Base-by-base conservation (phyloP, 2,888 invertebrate genomes). In the Capitulum mitella region DNA sequence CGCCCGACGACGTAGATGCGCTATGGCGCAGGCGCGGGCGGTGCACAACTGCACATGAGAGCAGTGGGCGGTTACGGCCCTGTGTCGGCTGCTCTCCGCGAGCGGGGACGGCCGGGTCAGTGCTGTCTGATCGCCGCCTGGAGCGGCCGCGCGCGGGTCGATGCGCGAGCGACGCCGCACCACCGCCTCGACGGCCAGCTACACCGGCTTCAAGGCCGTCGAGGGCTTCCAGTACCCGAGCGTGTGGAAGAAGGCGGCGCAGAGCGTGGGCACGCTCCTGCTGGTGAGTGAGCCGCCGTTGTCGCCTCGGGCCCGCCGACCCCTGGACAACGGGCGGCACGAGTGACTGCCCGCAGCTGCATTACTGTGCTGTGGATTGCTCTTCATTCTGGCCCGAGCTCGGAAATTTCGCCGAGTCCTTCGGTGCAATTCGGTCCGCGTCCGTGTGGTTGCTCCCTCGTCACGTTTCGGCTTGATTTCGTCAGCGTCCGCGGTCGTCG, bases 151-250 rank as follows among this genome's bases (percentile, higher is more conserved):
- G 37, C 54, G 74, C 74, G 14, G 46, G 37, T 40, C 29, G 75
- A 70, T 34, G 43, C 46, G 43, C 29, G 58, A 61, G 46, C 43
- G 77, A 61, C 77, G 75, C 54, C n/a, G 78, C 5, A n/a, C n/a
- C n/a, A 58, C 58, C 0, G 58, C 29, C 29, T 58, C 58, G 6
- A 29, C 58, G 29, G 58, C 58, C 58, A 58, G 58, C 58, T 58
- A 58, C 58, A 58, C 58, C n/a, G 58, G 58, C 58, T 58, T 58
- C 58, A 19, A 22, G 22, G 58, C 58, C 29, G 58, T 58, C 10
- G 58, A 58, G 58, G 58, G 58, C 29, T 58, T 58, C 58, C 58
- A 58, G 58, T 58, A 58, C 29, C 58, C 58, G 58, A 29, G 58
- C 58, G 58, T 58, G 58, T 58, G 58, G 58, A 58, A 58, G 58